phyloP scores from a whole-genome alignment of 2,888 invertebrate genomes.

The Andrena hattorfiana region DNA sequence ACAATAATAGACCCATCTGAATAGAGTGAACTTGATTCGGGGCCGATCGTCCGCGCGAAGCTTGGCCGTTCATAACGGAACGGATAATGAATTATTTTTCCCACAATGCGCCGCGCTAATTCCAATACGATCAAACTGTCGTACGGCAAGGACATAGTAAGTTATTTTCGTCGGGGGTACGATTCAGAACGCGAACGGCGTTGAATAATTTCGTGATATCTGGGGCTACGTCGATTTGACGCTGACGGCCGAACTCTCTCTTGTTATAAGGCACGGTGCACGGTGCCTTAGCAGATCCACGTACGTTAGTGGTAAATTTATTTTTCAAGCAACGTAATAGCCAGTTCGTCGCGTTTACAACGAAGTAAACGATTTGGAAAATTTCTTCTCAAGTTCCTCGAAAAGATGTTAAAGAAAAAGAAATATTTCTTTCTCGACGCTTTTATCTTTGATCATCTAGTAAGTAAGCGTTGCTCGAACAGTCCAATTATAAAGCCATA shows the following conservation, averaged over 20 bases:
- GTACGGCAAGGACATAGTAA: slow-evolving; percentile 37
- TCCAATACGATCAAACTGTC: slow-evolving; percentile 36
- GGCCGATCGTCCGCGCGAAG: slow-evolving; percentile 5
- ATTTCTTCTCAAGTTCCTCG: too few species aligned
- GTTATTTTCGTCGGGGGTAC: slow-evolving; percentile 34
- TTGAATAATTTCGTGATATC: slow-evolving; percentile 42
- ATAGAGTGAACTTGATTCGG: slow-evolving; percentile 14
- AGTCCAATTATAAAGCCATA: too few species aligned
- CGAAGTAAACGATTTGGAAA: too few species aligned
- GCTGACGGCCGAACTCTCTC: slow-evolving; percentile 6
- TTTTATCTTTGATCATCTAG: too few species aligned
- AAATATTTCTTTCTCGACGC: too few species aligned
- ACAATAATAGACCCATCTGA: slow-evolving; percentile 5
- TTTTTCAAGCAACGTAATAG: not conserved
- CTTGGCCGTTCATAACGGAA: slow-evolving; percentile 11
- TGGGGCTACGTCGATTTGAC: slow-evolving; percentile 19
- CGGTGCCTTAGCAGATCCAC: not conserved
- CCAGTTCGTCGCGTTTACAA: too few species aligned
- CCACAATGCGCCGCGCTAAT: slow-evolving; percentile 36
- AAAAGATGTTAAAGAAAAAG: too few species aligned
- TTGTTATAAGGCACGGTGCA: not conserved
- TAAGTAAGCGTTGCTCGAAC: too few species aligned
- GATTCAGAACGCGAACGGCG: slow-evolving; percentile 22
- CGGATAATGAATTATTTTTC: slow-evolving; percentile 42
- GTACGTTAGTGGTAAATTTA: not conserved